Conservation (phyloP, 1,140 invertebrate species). For the Aphaenogaster ashmeadi region DNA sequence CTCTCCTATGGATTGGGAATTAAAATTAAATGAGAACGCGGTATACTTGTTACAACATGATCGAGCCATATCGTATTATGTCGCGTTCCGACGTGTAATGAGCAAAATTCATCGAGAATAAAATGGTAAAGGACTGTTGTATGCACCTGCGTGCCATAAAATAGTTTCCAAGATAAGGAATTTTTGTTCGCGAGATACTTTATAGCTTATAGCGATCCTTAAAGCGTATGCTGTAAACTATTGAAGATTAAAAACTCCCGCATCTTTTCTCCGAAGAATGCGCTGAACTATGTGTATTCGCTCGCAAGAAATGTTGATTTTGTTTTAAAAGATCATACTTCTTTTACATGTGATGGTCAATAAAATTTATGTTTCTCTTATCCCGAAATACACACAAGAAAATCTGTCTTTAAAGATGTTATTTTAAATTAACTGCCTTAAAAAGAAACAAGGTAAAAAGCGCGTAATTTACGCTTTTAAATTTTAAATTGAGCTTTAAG, state of each 20-base stretch:
- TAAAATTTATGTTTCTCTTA: background rate
- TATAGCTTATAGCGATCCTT: background rate
- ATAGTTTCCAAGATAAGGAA: constrained; percentile 39
- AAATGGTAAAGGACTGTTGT: constrained; percentile 43
- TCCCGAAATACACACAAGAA: background rate
- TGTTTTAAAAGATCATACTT: background rate
- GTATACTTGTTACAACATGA: constrained; percentile 20
- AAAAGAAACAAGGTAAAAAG: background rate
- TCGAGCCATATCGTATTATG: constrained; percentile 12
- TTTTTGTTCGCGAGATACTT: constrained; percentile 28
- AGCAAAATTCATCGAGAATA: constrained; percentile 46
- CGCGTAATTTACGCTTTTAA: background rate
- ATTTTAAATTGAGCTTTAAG: background rate
- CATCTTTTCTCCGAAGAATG: background rate
- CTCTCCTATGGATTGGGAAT: constrained; percentile 45
- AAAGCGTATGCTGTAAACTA: constrained; percentile 11
- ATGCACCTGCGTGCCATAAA: constrained; percentile 24
- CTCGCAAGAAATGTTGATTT: background rate
- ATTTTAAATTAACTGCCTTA: background rate
- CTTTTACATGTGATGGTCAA: background rate
- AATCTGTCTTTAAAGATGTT: background rate
- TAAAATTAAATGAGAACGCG: constrained; percentile 47
- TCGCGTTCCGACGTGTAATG: constrained; percentile 8
- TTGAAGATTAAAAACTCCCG: constrained; percentile 37
- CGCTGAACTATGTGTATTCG: background rate